Evolutionary conservation across 1,140 invertebrate species (phyloP).

Genomic region (Myzus persicae): DNA sequence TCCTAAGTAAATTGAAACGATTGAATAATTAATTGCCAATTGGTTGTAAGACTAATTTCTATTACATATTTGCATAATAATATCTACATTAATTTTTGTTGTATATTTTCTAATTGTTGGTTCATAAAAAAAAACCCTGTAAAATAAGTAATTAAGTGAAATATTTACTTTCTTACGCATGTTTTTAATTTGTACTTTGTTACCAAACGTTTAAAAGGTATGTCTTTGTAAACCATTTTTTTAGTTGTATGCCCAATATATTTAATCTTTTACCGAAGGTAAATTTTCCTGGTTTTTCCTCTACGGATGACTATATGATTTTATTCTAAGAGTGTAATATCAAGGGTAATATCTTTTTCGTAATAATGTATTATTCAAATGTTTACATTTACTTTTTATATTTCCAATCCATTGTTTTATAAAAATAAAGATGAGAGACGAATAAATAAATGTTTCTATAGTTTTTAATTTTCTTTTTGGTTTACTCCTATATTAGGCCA

Average conservation of each 20-base stretch:
- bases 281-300: neutral
- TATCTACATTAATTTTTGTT: too few relatives aligned
- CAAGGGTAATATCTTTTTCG: neutral
- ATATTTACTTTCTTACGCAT: neutral
- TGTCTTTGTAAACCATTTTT: neutral
- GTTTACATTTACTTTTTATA: neutral
- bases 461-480: neutral
- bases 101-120: too few relatives aligned
- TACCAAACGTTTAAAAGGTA: too few relatives aligned
- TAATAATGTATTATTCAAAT: constrained; percentile 15
- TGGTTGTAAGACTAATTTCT: too few relatives aligned
- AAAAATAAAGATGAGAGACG: neutral
- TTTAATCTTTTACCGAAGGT: neutral
- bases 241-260: neutral
- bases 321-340: neutral
- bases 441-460: neutral
- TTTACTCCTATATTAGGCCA: too few relatives aligned
- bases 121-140: neutral
- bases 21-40: neutral
- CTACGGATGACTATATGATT: neutral
- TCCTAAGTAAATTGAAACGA: neutral
- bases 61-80: too few relatives aligned
- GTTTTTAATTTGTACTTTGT: too few relatives aligned
- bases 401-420: neutral
- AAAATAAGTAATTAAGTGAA: neutral